phyloP scores from a whole-genome alignment of 2,113 vertebrate genomes.

The Grantiella picta region DNA sequence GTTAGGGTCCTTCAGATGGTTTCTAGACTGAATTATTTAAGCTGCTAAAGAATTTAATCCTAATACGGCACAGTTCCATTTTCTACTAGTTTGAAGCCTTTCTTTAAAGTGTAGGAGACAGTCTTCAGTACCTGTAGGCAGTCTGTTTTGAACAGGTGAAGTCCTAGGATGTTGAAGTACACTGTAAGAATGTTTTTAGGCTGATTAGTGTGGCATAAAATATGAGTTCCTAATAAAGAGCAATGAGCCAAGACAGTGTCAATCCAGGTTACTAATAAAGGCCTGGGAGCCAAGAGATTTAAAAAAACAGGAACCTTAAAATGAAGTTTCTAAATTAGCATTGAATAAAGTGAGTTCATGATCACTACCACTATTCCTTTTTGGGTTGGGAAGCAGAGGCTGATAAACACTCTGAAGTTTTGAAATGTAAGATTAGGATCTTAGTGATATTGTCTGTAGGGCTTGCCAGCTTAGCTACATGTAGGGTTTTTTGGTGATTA shows the following conservation, averaged over 20 bases:
- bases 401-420: background rate
- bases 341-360: background rate
- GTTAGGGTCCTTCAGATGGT: background rate
- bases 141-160: background rate
- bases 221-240: background rate
- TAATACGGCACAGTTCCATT: background rate
- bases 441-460: background rate
- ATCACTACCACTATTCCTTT: background rate
- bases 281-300: background rate
- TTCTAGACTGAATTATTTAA: background rate
- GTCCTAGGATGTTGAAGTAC: background rate
- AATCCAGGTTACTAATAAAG: background rate
- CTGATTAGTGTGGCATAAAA: background rate
- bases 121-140: background rate
- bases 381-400: background rate
- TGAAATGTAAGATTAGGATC: background rate
- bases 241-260: background rate
- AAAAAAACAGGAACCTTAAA: background rate
- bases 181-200: background rate
- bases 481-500: background rate
- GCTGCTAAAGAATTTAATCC: background rate
- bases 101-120: background rate
- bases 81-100: background rate
- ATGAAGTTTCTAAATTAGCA: background rate
- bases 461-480: background rate